Base-by-base conservation (phyloP, 92 coral and sea anemone species). In the Blastomussa wellsi region DNA sequence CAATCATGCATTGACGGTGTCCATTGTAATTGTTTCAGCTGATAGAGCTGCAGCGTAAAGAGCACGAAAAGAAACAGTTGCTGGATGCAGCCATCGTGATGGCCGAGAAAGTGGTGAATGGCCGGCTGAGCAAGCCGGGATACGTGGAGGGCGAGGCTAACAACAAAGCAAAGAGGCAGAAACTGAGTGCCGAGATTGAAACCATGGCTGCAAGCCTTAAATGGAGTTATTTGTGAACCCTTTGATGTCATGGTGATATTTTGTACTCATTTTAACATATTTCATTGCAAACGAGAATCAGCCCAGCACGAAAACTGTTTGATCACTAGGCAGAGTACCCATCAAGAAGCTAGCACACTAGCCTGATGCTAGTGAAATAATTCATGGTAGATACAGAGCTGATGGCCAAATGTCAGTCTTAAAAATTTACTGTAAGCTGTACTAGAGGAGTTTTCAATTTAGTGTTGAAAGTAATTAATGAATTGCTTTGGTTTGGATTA, bases 61-160 rank as follows among this genome's bases (percentile, higher is more conserved):
- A 96, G 71, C 90, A 84, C 31, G 99, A 96, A 75, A 92, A 92
- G 80, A 96, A 96, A 88, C 94, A 87, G 37, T 84, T 94, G 72
- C 86, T 94, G 83, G 99, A 96, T 51, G 92, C 90, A 59, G 99
- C 99, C 35, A 96, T 96, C 42, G 82, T 81, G 3, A 78, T 96
- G 91, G 99, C 99, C 12, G 97, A 94, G 90, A 96, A 90, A 78
- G 98, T 96, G 82, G 99, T 96, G 74, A 93, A 78, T 31, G 95
- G 97, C 15, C 95, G 95, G 60, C 78, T 96, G 92, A 94, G 88
- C 98, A 96, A 96, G 92, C 90, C 82, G 84, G 78, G 89, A 4
- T 96, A 96, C 38, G 95, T 96, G 81, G 99, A 96, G 7, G 88
- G 84, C 64, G 98, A 96, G 75, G 87, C 83, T 75, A 59, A 76